Evolutionary conservation across 2,797 vertebrate species (phyloP), one percentile per base, ranked within the genome.

Genomic region (Peromyscus attwateri): DNA sequence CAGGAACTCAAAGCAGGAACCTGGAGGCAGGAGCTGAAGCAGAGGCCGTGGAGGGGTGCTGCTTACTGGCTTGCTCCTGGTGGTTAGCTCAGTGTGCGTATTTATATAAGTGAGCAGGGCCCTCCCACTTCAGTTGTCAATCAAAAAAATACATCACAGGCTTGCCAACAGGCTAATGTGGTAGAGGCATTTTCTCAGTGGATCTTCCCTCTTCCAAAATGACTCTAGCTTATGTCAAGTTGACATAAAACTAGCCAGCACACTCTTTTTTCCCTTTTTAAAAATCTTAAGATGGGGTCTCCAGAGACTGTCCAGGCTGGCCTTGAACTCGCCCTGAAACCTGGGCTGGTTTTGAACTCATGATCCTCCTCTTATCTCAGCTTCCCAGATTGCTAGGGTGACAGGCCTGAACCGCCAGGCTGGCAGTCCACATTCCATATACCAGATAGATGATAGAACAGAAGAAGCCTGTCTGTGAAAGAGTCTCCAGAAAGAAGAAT

Each of bases 371-470:
- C 10, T n/a, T 37, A 34, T 64, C 60, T 73, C 23, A 73, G 8
- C n/a, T 12, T 55, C n/a, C 27, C 85, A 88, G 49, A 19, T 31
- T 10, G 31, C 25, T 40, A 25, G 14, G 84, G 9, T 55, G n/a
- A 55, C 16, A 71, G 23, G 13, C 23, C 8, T 17, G 34, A 6
- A 19, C 68, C 0, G 1, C 49, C 49, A 57, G 34, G 85, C 68
- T 60, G n/a, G 52, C 34, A 16, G 25, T 55, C 27, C 77, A 1
- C 43, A 52, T 52, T n/a, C 52, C 1, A 0, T 1, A 8, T 0
- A 1, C 37, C 8, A 0, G 0, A n/a, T 4, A 14, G 60, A 46
- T 25, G 1, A 1, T 62, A 60, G 34, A n/a, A 21, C 19, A 46
- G 68, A 83, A 75, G 55, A 31, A 12, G 40, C n/a, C 10, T 0